Conservation (phyloP, 1,140 invertebrate species). For the Drosophila simulans region DNA sequence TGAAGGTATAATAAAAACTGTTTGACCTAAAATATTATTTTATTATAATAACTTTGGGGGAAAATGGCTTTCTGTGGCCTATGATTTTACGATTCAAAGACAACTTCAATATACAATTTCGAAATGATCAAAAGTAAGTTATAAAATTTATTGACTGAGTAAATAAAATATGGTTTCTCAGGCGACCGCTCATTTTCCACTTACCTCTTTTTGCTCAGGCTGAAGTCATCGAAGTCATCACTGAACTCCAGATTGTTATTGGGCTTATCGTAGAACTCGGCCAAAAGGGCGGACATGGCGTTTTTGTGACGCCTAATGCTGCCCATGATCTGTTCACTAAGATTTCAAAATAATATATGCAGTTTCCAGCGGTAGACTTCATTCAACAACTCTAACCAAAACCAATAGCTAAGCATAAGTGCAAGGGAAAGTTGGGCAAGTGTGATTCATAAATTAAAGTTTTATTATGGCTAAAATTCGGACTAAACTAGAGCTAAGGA, state of each 20-base stretch:
- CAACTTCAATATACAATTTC: too few species aligned
- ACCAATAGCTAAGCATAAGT: conserved; percentile 57
- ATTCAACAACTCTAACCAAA: conserved; percentile 29
- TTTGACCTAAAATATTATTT: too few species aligned
- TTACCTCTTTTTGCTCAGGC: conserved; percentile 73
- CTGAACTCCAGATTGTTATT: conserved; percentile 75
- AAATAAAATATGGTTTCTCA: not conserved
- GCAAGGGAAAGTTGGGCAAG: conserved; percentile 42
- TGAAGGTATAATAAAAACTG: too few species aligned
- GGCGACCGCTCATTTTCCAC: not conserved
- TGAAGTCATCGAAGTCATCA: conserved; percentile 79
- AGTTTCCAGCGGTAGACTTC: not conserved
- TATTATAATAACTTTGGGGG: too few species aligned
- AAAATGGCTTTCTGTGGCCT: too few species aligned
- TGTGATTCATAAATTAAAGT: conserved; percentile 63
- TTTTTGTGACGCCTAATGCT: conserved; percentile 90
- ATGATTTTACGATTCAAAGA: too few species aligned
- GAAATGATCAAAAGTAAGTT: too few species aligned
- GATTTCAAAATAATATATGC: conserved; percentile 16
- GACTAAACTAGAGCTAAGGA: conserved; percentile 48
- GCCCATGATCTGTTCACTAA: conserved; percentile 90
- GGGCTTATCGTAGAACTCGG: conserved; percentile 87
- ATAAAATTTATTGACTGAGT: too few species aligned
- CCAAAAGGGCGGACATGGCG: conserved; percentile 89
- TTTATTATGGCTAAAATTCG: conserved; percentile 56